These are phyloP conservation scores for Leucoptera coffeella DNA, from an alignment of 2,888 invertebrate genomes.

Conservation along the genomic window DNA sequence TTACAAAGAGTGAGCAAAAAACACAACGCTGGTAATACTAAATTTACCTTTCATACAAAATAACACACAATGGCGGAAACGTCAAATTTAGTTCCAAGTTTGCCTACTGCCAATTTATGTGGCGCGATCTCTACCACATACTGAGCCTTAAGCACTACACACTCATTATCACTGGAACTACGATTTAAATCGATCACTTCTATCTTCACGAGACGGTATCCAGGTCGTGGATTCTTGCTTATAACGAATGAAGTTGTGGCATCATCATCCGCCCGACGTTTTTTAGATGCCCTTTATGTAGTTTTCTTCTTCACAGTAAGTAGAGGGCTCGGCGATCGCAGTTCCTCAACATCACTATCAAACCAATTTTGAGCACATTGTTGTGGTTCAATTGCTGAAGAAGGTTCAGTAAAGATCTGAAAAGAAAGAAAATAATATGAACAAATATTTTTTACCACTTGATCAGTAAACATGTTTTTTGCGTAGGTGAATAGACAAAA, in stretches of 20 bases:
- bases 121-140: no score
- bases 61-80: no score
- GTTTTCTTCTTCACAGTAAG: no score
- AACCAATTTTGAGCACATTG: neutral
- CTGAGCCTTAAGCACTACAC: neutral
- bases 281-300: no score
- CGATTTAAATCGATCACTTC: conserved; percentile 1
- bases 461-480: neutral
- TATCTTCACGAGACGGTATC: neutral
- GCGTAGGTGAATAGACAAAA: neutral
- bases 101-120: no score
- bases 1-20: no score
- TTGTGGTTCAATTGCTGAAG: neutral
- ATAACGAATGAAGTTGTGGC: neutral
- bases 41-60: no score
- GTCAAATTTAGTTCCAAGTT: no score
- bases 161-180: neutral
- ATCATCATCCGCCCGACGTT: neutral
- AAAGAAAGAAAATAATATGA: neutral
- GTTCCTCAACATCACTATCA: neutral
- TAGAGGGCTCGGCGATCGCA: neutral
- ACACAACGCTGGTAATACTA: no score
- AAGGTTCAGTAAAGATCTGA: conserved; percentile 1
- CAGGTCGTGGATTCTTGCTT: neutral
- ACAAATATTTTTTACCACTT: neutral